phyloP scores from a whole-genome alignment of 53 echinoderm and acorn worm species.

The Antedon mediterranea region DNA sequence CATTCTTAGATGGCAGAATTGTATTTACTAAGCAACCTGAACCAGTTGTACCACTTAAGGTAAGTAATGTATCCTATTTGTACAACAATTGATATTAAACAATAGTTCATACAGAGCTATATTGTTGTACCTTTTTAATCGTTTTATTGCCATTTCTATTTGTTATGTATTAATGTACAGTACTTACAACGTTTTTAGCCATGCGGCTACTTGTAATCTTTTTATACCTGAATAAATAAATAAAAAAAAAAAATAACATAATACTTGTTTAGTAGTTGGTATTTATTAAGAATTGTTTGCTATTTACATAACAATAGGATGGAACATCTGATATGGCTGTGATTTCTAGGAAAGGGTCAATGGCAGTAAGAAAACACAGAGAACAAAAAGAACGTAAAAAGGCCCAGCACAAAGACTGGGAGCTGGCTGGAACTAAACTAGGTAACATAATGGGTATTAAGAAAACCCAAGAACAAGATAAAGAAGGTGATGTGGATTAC shows the following conservation, averaged over 20 bases:
- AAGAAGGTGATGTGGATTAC: conserved; percentile 28
- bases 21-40: conserved; percentile 99
- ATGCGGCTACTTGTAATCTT: no score
- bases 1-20: conserved; percentile 88
- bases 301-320: conserved; percentile 45
- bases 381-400: conserved; percentile 99
- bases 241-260: neutral
- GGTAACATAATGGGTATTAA: conserved; percentile 86
- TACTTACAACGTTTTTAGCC: no score
- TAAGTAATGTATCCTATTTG: conserved; percentile 13
- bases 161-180: no score
- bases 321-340: conserved; percentile 88
- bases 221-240: neutral
- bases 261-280: neutral
- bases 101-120: no score
- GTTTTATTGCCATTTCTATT: no score
- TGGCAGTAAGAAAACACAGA: conserved; percentile 70
- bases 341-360: conserved; percentile 69
- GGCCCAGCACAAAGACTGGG: conserved; percentile 98
- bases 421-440: conserved; percentile 87
- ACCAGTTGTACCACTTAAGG: conserved; percentile 89
- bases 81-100: no score
- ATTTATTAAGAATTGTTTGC: neutral
- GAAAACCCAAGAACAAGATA: conserved; percentile 75
- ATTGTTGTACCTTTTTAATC: no score